Base-by-base conservation (phyloP, 2,797 vertebrate species). In the Sebastes iracundus region DNA sequence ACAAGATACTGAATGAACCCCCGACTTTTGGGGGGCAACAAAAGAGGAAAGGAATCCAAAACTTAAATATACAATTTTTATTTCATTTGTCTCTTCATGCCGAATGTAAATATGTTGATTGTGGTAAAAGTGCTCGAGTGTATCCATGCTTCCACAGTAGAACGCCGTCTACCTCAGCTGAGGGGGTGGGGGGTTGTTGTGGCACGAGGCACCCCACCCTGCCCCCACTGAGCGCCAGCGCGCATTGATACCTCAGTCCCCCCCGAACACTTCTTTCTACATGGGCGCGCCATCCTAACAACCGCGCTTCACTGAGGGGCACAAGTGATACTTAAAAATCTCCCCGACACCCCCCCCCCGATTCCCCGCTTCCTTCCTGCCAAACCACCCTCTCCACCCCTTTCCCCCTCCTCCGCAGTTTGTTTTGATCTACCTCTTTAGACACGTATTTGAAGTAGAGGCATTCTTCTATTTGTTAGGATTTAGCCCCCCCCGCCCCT, bases 401-500 rank as follows among this genome's bases (percentile, higher is more conserved):
- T 28, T 13, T 27, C 68, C 46, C 72, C 72, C 52, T 72, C 75
- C 83, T 67, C 92, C 88, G 94, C 95, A 95, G 95, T 97, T 95
- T 95, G 95, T 97, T 97, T 97, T 97, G 95, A 98, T 97, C 97
- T 98, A 98, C 98, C 97, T 99, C 98, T 96, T 94, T 98, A 97
- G 96, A 96, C 89, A 88, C 92, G 94, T 95, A 95, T 97, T 97
- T 97, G 96, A 97, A 97, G 96, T 98, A 96, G 97, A 97, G 97
- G 96, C 97, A 97, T 97, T 97, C 96, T 96, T 97, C 88, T 94
- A 88, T 95, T 93, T 91, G 92, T 95, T 96, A 94, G 96, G 93
- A 94, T 93, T 91, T 92, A 96, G 95, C 80, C 94, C 92, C 94
- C 89, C 90, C 92, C 91, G 9, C 92, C 90, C 94, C 93, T 62